Percentiles rank a stretch among this genome's conserved stretches.
Conservation (phyloP, 2,888 invertebrate genomes). For the Clunio marinus region DNA sequence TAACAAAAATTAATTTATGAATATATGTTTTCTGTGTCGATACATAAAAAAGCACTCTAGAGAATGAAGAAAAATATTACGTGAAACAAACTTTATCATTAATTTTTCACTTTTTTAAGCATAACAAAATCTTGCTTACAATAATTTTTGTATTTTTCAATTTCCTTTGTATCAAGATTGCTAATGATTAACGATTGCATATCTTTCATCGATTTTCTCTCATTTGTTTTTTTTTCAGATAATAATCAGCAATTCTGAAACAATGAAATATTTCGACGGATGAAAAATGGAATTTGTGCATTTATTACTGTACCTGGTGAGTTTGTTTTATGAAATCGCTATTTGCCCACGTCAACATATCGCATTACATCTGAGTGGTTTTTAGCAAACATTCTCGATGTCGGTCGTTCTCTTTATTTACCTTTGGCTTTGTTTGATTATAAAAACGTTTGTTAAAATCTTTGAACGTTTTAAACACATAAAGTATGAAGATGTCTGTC, state of each 20-base stretch:
- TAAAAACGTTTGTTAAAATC: neutral
- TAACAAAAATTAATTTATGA: too few relatives aligned
- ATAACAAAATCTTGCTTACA: neutral
- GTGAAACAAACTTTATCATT: constrained; percentile 13
- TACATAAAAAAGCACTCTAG: too few relatives aligned
- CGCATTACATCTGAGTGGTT: neutral
- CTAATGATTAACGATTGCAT: constrained; percentile 36
- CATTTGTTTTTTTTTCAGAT: constrained; percentile 31
- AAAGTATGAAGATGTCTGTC: too few relatives aligned
- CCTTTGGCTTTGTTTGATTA: constrained; percentile 11
- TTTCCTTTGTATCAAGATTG: constrained; percentile 5
- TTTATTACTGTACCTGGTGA: constrained; percentile 39
- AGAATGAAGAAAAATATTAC: too few relatives aligned
- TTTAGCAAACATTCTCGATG: neutral
- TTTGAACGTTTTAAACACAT: neutral
- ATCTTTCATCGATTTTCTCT: constrained; percentile 19
- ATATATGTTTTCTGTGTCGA: too few relatives aligned
- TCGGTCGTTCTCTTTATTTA: neutral
- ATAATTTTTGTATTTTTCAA: neutral
- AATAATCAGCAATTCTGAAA: constrained; percentile 38
- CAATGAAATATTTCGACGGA: constrained; percentile 39
- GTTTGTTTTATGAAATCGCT: constrained; percentile 20
- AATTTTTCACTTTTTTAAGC: too few relatives aligned
- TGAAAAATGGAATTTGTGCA: constrained; percentile 39
- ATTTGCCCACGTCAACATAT: constrained; percentile 18